Evolutionary conservation across 2,113 vertebrate genomes (phyloP).

Genomic region (Willisornis vidua): DNA sequence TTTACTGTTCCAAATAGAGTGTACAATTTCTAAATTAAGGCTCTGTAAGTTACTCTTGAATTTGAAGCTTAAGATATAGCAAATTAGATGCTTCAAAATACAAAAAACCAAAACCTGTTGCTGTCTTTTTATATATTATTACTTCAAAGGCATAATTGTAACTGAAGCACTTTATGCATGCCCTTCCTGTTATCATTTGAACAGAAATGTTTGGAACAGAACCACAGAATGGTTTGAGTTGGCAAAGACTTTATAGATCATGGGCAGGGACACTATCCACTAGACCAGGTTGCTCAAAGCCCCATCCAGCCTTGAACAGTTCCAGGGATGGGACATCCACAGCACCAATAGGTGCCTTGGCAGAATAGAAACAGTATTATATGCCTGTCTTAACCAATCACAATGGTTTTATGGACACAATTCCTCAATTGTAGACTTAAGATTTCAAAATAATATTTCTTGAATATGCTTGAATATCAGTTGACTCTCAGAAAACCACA

Average conservation of each 20-base stretch:
- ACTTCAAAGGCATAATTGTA: neutral
- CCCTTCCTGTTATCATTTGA: neutral
- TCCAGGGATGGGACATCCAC: neutral
- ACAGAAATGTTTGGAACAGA: neutral
- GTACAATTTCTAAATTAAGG: neutral
- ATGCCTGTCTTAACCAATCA: neutral
- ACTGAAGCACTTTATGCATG: neutral
- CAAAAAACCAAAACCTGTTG: neutral
- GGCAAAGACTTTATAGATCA: neutral
- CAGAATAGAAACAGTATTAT: neutral
- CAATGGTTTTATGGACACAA: neutral
- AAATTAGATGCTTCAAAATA: neutral
- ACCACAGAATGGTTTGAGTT: neutral
- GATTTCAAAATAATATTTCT: neutral
- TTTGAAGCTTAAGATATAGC: neutral
- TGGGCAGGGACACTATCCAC: neutral
- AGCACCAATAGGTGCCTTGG: neutral
- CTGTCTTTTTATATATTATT: neutral
- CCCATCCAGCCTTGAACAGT: neutral
- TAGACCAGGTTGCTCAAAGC: neutral
- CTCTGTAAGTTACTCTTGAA: neutral
- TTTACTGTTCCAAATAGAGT: neutral
- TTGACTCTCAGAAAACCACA: neutral
- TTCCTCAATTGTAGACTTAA: neutral
- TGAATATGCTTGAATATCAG: neutral